phyloP scores from a whole-genome alignment of 2,113 vertebrate genomes.

The Todiramphus saurophagus region DNA sequence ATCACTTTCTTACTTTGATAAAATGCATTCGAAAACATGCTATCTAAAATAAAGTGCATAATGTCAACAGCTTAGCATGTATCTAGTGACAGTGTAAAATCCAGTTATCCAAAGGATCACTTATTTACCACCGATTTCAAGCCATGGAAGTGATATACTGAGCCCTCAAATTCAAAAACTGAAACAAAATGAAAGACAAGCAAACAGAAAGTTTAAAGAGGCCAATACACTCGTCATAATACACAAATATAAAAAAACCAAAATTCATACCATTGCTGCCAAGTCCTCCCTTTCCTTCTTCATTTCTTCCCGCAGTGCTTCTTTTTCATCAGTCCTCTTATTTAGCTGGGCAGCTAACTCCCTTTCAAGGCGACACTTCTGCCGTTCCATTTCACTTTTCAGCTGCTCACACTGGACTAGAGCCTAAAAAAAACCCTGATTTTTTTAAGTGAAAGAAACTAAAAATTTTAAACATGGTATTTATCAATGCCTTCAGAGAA shows the following conservation, averaged over 20 bases:
- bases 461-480: neutral
- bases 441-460: neutral
- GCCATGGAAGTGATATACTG: neutral
- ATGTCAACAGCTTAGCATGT: neutral
- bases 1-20: neutral
- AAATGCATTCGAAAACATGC: neutral
- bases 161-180: neutral
- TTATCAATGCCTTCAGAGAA: neutral
- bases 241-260: neutral
- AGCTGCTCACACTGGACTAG: constrained; percentile 86
- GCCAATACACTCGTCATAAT: neutral
- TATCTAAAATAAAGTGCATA: neutral
- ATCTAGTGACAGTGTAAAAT: neutral
- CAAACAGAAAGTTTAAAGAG: neutral
- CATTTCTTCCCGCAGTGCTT: constrained; percentile 74
- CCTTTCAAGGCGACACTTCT: constrained; percentile 79
- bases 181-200: neutral
- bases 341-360: constrained; percentile 77
- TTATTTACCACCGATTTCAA: neutral
- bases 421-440: constrained; percentile 68
- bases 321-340: constrained; percentile 80
- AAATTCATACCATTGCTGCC: constrained; percentile 72
- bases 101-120: neutral
- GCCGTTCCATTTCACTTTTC: constrained; percentile 81
- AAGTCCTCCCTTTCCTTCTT: constrained; percentile 82